Evolutionary conservation across 1,140 invertebrate genomes (phyloP), one percentile per base, ranked within the genome.

Genomic region (Sarcophaga bullata): DNA sequence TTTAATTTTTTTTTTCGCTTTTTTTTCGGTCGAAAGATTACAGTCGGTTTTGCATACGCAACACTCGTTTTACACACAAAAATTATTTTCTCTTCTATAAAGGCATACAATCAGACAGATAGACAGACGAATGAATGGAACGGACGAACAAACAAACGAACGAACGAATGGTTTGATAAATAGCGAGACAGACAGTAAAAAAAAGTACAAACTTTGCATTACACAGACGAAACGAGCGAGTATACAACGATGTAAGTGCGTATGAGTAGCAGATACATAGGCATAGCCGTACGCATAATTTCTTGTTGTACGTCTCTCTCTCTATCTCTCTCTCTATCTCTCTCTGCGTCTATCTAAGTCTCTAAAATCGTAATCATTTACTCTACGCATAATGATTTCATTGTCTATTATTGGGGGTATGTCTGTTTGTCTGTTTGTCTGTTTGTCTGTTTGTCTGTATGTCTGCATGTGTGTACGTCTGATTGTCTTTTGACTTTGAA

Each of bases 81-180:
- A 52, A 52, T n/a, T 58, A n/a, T 58, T 58, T 58, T 58, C n/a
- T 13, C 1, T 58, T 58, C 4, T 15, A 58, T 58, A 58, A 37
- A 37, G 13, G 11, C 62, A 68, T 81, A 82, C 82, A n/a, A n/a
- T n/a, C 78, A 84, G n/a, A 54, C 48, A 68, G 37, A 81, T 9
- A 62, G 54, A 81, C 52, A 47, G 75, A 78, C 46, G 47, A n/a
- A 72, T 13, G n/a, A n/a, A n/a, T n/a, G n/a, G n/a, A n/a, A n/a
- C n/a, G n/a, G n/a, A n/a, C n/a, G n/a, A n/a, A n/a, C n/a, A n/a
- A n/a, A n/a, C n/a, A n/a, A n/a, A n/a, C n/a, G n/a, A n/a, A n/a
- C n/a, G n/a, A n/a, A n/a, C 11, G 47, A 19, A 81, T 6, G 15
- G 78, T 25, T 10, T 10, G 72, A 78, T 19, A 78, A 10, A 78